Evolutionary conservation across 2,797 vertebrate species (phyloP), one percentile per base, ranked within the genome.

Genomic region (Lemur catta): DNA sequence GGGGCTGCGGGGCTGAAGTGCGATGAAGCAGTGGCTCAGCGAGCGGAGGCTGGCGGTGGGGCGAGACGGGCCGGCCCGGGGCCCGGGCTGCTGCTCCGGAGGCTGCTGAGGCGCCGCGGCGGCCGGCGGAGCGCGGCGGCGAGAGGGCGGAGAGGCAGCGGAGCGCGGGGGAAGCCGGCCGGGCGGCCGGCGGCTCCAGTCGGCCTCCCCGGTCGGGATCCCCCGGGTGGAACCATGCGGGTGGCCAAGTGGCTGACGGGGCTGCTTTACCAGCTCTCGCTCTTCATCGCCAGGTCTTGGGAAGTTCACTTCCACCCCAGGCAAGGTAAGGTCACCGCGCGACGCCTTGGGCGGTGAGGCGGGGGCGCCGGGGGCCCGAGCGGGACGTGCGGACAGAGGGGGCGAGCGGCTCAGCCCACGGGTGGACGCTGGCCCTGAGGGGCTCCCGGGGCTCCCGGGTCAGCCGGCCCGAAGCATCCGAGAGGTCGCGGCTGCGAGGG

Each of bases 251-350:
- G 97, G 95, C 94, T 98, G 82, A 24, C 96, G 52, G 93, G 99
- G 99, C 99, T 99, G 98, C 98, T 99, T 98, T 99, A 98, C 98
- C 99, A 99, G 96, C 98, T 99, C 98, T 99, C 99, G 98, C 98
- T 99, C 81, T 98, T 99, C 93, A 97, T 98, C 98, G 81, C 98
- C 94, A 98, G 96, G 85, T 98, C 99, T 50, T 97, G 98, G 98
- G 99, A 98, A 90, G 85, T 98, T 96, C 99, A 98, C 97, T 98
- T 99, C 97, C 99, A 99, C 98, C 99, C 99, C 61, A 98, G 99
- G 97, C 99, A 99, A 99, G 99, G 99, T 99, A 99, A 97, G 94
- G 91, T 46, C 48, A 24, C 84, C 33, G 84, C 80, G 48, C 91
- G 76, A 61, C 26, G n/a, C 18, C 61, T 30, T 24, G 46, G 1